These are phyloP conservation scores for Tineola bisselliella DNA, from an alignment of 2,888 invertebrate genomes.

Conservation along the genomic window DNA sequence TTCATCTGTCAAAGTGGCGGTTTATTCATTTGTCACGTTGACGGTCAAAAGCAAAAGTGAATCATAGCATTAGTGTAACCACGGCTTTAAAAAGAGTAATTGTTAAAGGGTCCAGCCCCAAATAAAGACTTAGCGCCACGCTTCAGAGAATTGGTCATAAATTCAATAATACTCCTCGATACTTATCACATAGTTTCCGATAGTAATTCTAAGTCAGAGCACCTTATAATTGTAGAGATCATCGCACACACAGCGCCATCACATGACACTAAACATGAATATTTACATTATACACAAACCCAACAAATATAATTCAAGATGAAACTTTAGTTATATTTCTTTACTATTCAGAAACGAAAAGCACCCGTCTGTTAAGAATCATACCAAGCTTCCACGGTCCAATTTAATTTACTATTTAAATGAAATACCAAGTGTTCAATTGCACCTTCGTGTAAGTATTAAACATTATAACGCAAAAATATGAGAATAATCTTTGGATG, in stretches of 20 bases:
- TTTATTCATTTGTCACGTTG: no score
- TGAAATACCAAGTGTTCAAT: background rate
- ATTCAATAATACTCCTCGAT: constrained; percentile 22
- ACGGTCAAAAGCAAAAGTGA: no score
- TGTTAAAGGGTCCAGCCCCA: constrained; percentile 44
- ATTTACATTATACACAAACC: background rate
- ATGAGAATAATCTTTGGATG: constrained; percentile 1
- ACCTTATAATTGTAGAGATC: constrained; percentile 70
- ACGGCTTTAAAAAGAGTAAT: background rate
- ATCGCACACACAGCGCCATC: constrained; percentile 55
- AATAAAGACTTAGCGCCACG: background rate
- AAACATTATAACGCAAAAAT: no score
- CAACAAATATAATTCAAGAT: background rate
- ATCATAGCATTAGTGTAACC: background rate
- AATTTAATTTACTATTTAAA: background rate
- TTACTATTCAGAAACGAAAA: background rate
- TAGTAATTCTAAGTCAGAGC: constrained; percentile 64
- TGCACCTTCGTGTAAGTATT: constrained; percentile 1
- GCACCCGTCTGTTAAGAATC: background rate
- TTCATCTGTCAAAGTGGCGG: no score
- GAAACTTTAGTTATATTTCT: background rate
- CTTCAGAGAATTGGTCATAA: constrained; percentile 11
- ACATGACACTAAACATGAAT: constrained; percentile 41
- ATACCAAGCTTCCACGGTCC: background rate
- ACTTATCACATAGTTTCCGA: constrained; percentile 49